A percentile compares a stretch with the other conserved stretches of the same genome.
Conservation (phyloP, 2,797 vertebrate species). For the Muscicapa comitata region DNA sequence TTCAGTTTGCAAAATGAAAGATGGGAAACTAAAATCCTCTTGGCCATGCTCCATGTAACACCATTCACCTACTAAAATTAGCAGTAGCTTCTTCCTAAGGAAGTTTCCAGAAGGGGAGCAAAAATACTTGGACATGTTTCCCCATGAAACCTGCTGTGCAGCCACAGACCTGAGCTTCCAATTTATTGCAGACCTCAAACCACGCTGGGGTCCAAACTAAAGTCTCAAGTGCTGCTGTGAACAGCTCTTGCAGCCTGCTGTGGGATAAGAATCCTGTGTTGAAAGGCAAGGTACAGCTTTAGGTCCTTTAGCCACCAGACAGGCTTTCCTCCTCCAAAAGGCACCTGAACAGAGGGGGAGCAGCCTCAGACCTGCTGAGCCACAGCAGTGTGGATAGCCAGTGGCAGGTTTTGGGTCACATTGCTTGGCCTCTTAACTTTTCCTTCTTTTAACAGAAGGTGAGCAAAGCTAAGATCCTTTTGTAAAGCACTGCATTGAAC, state of each 20-base stretch:
- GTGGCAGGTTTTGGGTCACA: background rate
- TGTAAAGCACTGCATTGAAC: background rate
- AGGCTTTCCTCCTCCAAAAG: background rate
- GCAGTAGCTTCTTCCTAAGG: background rate
- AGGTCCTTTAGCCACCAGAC: background rate
- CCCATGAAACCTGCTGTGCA: background rate
- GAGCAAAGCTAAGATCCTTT: background rate
- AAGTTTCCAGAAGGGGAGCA: background rate
- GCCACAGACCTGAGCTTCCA: background rate
- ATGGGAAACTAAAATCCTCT: background rate
- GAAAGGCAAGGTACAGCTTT: background rate
- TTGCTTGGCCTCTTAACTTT: background rate
- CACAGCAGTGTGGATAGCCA: background rate
- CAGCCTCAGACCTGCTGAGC: background rate
- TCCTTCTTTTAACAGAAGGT: background rate
- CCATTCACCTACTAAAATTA: background rate
- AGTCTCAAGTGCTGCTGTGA: background rate
- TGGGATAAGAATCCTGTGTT: background rate
- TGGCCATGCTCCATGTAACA: background rate
- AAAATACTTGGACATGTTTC: background rate
- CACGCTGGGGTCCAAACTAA: accelerated
- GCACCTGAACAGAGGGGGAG: background rate
- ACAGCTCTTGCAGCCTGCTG: background rate
- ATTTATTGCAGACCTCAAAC: background rate
- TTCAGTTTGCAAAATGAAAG: background rate